Evolutionary conservation across 1,140 invertebrate species (phyloP), one percentile per base, ranked within the genome.

Genomic region (Hydropsyche tenuis): DNA sequence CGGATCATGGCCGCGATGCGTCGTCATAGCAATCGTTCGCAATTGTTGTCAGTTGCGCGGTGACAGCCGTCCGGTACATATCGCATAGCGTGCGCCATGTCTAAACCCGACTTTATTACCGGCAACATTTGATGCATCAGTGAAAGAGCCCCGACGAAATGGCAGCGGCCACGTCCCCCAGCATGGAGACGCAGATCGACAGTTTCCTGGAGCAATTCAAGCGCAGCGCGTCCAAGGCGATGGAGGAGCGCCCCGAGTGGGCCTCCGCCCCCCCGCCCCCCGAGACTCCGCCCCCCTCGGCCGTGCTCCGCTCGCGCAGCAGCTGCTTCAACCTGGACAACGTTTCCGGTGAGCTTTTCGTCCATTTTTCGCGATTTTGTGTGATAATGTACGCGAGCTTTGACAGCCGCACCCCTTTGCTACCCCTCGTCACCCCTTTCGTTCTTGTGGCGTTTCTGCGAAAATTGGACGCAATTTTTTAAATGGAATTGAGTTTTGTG

Each of bases 201-300:
- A 90, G 89, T 85, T 92, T 93, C 83, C 84, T 93, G 80, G 91
- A 92, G 85, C 90, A 92, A 79, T 92, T 93, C 80, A 92, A 91
- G 80, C 88, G 89, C 71, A 91, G 90, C 84, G 89, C 90, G 78
- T 90, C 90, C 42, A 89, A 88, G 78, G 89, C 89, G 51, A 91
- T 91, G 89, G 90, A 92, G 77, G 89, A 90, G 66, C 78, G 81
- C 27, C 84, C 83, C 79, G 84, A 85, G 62, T 85, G 84, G 85
- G 9, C 22, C 23, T 9, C 23, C 5, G 2, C 56, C 56, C 68
- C 70, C 16, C 51, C 51, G 12, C 71, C 63, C 37, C 9, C 30
- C 3, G 68, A 74, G 16, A 11, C 46, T 16, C 73, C 18, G 70
- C 53, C 72, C 65, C 43, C 81, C 81, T 56, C 82, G 83, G 75